Base-by-base conservation (phyloP, 2,797 vertebrate species). In the Lophura swinhoii region DNA sequence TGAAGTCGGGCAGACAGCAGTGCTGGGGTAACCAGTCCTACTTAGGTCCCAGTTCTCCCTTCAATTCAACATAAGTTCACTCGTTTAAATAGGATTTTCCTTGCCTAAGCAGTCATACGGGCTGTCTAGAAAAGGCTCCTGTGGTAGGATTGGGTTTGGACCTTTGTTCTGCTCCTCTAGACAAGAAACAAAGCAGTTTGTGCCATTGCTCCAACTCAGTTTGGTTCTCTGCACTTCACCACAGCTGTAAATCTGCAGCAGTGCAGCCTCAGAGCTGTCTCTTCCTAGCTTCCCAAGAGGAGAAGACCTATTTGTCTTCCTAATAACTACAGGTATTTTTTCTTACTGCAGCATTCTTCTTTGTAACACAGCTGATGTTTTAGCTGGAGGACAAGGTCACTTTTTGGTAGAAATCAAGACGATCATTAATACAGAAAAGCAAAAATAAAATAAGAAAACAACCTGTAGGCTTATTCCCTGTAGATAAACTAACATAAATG, bases 131-230 rank as follows among this genome's bases (percentile, higher is more conserved):
- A 53, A 51, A 60, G 21, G 39, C 33, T 55, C 4, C 15, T 48
- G 29, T 31, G 29, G 17, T 6, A 12, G 60, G 22, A 24, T 18
- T 12, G 39, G 53, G 18, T 29, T 14, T 10, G 14, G 41, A 20
- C 8, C 39, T 29, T 44, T 16, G 8, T 13, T 73, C 14, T 31
- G 55, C 68, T 51, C 9, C 17, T 4, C 20, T 2, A 1, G 23
- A 5, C 26, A 8, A 48, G 28, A 31, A 66, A 46, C 43, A 67
- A 24, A 46, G 31, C 26, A 33, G n/a, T 35, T 26, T 3, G 0
- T 4, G 35, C 28, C 1, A 2, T 26, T 6, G 6, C 12, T 17
- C 28, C 73, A 39, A 3, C 20, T 21, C 1, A 0, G 12, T 4
- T 18, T 4, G 3, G 3, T 35, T 15, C 66, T 29, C 55, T 12